These are phyloP conservation scores for Phaethornis superciliosus DNA, from an alignment of 2,113 vertebrate genomes.

Conservation along the genomic window DNA sequence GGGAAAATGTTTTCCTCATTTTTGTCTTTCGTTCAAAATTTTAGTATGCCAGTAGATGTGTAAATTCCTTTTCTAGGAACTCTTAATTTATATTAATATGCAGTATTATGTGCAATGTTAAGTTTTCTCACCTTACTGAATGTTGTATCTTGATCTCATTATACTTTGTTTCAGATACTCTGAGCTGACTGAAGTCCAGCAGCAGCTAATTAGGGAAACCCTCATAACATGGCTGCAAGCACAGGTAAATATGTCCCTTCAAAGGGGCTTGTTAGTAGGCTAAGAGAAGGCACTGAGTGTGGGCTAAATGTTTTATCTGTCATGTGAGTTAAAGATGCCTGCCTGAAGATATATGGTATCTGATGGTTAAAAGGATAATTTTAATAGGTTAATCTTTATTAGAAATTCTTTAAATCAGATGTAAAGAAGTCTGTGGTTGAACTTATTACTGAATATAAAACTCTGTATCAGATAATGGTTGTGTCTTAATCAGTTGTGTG, in stretches of 20 bases:
- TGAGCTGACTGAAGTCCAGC: slow-evolving; percentile 86
- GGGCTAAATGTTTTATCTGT: background rate
- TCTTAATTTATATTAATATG: background rate
- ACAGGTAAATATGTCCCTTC: slow-evolving; percentile 78
- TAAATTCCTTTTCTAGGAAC: background rate
- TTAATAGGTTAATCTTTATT: background rate
- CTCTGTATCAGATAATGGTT: background rate
- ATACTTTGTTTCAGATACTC: slow-evolving; percentile 84
- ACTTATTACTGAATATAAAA: background rate
- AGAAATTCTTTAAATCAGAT: background rate
- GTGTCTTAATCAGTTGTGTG: background rate
- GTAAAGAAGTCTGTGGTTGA: background rate
- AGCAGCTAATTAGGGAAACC: slow-evolving; percentile 94
- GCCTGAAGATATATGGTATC: background rate
- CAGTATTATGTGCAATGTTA: background rate
- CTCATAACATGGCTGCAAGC: slow-evolving; percentile 96
- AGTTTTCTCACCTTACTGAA: background rate
- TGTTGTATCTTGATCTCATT: background rate
- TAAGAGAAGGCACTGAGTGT: background rate
- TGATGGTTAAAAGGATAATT: background rate
- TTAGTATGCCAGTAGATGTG: background rate
- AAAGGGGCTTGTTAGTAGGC: background rate
- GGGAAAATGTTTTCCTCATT: background rate
- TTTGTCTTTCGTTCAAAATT: background rate
- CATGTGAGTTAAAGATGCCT: background rate